Conservation (phyloP, 2,113 vertebrate genomes). For the Ivindomyrus marchei region DNA sequence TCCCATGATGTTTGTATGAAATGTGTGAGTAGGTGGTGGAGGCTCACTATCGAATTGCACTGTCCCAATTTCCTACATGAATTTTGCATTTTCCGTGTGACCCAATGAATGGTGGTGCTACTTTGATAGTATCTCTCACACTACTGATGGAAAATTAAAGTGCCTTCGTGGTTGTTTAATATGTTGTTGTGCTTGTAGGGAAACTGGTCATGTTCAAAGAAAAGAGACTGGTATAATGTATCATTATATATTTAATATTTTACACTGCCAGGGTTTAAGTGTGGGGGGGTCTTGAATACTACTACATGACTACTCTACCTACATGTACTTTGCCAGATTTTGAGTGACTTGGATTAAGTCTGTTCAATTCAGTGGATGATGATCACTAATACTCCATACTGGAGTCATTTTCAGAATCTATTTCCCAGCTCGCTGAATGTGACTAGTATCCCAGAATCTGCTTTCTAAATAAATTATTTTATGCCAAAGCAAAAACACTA, state of each 20-base stretch:
- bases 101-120: neutral
- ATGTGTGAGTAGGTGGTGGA: neutral
- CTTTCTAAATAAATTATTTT: neutral
- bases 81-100: neutral
- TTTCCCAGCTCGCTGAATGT: constrained; percentile 13
- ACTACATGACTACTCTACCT: neutral
- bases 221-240: constrained; percentile 14
- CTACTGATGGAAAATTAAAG: neutral
- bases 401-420: neutral
- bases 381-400: neutral
- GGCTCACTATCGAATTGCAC: neutral
- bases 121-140: neutral
- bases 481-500: neutral
- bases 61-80: neutral
- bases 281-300: neutral
- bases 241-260: neutral
- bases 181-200: constrained; percentile 12
- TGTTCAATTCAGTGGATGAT: neutral
- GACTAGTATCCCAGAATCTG: neutral
- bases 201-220: constrained; percentile 32
- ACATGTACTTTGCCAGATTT: neutral
- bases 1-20: neutral
- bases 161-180: neutral
- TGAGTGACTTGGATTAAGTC: neutral
- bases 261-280: neutral